Evolutionary conservation across 1,140 invertebrate genomes (phyloP).

Genomic region (Drosophila subobscura): DNA sequence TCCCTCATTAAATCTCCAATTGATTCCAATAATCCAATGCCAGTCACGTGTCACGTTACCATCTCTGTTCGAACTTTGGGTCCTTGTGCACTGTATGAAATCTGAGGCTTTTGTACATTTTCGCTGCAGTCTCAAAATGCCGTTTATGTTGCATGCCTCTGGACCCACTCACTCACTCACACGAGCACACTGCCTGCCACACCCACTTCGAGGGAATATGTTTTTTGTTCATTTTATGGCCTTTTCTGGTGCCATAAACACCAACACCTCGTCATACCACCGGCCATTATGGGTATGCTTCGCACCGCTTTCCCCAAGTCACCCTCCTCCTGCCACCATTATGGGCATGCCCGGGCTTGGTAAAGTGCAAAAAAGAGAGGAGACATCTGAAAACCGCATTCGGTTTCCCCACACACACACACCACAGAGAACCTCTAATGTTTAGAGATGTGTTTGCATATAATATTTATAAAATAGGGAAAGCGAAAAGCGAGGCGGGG

Average conservation of each 20-base stretch:
- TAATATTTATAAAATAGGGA: constrained; percentile 61
- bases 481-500: not conserved
- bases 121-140: constrained; percentile 67
- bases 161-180: constrained; percentile 34
- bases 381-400: constrained; percentile 74
- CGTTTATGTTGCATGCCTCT: constrained; percentile 60
- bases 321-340: not conserved
- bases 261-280: constrained; percentile 38
- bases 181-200: not conserved
- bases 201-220: constrained; percentile 50
- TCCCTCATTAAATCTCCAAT: too few species aligned
- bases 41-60: constrained; percentile 47
- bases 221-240: constrained; percentile 79
- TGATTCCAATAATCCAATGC: too few species aligned
- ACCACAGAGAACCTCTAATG: constrained; percentile 43
- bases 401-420: constrained; percentile 54
- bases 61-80: constrained; percentile 41
- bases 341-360: constrained; percentile 17
- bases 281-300: too few species aligned
- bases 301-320: not conserved
- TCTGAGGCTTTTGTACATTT: constrained; percentile 65
- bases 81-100: constrained; percentile 64
- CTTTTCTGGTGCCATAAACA: constrained; percentile 79
- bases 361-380: constrained; percentile 60
- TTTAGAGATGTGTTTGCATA: constrained; percentile 51